Conservation (phyloP, 2,888 invertebrate genomes). For the Mythimna impura region DNA sequence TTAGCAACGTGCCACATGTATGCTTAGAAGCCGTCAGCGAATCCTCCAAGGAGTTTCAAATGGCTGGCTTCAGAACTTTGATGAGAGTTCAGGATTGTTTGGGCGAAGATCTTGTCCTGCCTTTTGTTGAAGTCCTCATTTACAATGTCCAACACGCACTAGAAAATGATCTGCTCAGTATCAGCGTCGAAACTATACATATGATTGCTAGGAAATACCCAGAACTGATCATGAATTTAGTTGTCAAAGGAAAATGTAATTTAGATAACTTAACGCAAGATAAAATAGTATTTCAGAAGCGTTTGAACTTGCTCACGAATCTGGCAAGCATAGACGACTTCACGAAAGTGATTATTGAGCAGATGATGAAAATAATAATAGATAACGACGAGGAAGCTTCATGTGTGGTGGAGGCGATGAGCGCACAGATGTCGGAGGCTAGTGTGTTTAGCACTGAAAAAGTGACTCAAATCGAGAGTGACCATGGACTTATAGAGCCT, state of each 20-base stretch:
- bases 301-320: constrained; percentile 84
- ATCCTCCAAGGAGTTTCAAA: constrained; percentile 83
- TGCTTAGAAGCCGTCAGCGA: constrained; percentile 89
- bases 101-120: constrained; percentile 83
- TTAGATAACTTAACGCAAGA: constrained; percentile 78
- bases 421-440: constrained; percentile 77
- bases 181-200: constrained; percentile 88
- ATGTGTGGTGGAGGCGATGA: constrained; percentile 81
- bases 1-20: constrained; percentile 83
- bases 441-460: constrained; percentile 80
- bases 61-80: constrained; percentile 88
- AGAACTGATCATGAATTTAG: constrained; percentile 86
- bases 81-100: constrained; percentile 85
- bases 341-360: constrained; percentile 83
- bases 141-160: constrained; percentile 85
- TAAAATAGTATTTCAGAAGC: constrained; percentile 77
- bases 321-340: constrained; percentile 88
- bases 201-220: constrained; percentile 89
- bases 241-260: constrained; percentile 86
- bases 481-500: constrained; percentile 83
- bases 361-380: constrained; percentile 82
- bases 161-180: constrained; percentile 81
- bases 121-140: constrained; percentile 89
- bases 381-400: constrained; percentile 72
- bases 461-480: constrained; percentile 84